A percentile compares a stretch with the other conserved stretches of the same genome.
Evolutionary conservation across 1,140 invertebrate genomes (phyloP).

Genomic region (Diabrotica undecimpunctata): DNA sequence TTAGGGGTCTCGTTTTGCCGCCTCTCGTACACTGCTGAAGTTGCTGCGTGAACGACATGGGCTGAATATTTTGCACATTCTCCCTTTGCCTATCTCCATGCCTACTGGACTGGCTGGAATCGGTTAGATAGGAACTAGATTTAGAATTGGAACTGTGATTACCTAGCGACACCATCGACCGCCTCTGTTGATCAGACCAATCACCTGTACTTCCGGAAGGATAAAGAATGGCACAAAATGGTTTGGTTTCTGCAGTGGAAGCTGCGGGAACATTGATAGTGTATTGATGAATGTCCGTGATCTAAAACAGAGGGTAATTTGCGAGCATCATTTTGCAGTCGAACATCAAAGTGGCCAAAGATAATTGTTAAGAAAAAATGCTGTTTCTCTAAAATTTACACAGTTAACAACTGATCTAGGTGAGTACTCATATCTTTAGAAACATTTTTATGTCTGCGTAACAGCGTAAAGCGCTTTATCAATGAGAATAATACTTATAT

Average conservation of each 20-base stretch:
- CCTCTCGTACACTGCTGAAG: constrained; percentile 63
- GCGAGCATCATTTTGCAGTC: too few relatives aligned
- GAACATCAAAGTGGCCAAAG: too few relatives aligned
- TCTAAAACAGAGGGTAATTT: too few relatives aligned
- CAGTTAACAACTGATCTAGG: too few relatives aligned
- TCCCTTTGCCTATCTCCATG: constrained; percentile 43
- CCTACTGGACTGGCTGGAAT: constrained; percentile 47
- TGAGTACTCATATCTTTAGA: too few relatives aligned
- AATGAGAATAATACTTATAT: too few relatives aligned
- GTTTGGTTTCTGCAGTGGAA: constrained; percentile 67
- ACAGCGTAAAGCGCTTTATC: too few relatives aligned
- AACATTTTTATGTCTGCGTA: too few relatives aligned
- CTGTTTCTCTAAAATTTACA: too few relatives aligned
- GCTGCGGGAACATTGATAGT: constrained; percentile 39
- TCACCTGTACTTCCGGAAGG: constrained; percentile 55
- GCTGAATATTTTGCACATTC: constrained; percentile 38
- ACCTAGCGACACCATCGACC: constrained; percentile 68
- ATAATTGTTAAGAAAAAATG: too few relatives aligned
- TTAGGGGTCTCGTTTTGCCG: constrained; percentile 56
- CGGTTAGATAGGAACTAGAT: constrained; percentile 67
- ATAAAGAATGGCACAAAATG: constrained; percentile 61
- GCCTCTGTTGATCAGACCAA: constrained; percentile 58
- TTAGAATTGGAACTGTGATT: constrained; percentile 70
- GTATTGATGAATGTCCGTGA: too few relatives aligned
- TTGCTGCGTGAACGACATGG: constrained; percentile 72